A percentile compares a stretch with the other conserved stretches of the same genome.
phyloP scores from a whole-genome alignment of 2,888 invertebrate genomes.

The Ecdyonurus torrentis region DNA sequence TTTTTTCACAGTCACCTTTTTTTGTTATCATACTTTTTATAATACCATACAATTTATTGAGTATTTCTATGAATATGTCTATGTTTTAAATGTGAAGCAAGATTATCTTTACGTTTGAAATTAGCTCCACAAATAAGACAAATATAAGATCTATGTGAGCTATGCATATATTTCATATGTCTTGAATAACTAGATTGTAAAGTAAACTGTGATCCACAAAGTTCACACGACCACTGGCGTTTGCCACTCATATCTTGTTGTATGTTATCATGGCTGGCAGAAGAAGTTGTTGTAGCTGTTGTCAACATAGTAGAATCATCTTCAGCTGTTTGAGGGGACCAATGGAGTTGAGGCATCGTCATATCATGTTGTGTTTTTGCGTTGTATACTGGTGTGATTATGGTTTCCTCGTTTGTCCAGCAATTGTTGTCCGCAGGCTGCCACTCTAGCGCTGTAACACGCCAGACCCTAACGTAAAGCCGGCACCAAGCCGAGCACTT shows the following conservation, averaged over 20 bases:
- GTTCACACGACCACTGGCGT: slow-evolving; percentile 5
- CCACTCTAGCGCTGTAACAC: background rate
- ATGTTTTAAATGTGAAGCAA: slow-evolving; percentile 7
- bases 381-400: background rate
- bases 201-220: slow-evolving; percentile 9
- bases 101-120: slow-evolving; percentile 8
- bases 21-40: too few relatives aligned
- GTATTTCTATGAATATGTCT: slow-evolving; percentile 1
- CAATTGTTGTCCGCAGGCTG: background rate
- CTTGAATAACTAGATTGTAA: slow-evolving; percentile 8
- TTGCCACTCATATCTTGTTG: background rate
- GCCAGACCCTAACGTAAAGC: background rate
- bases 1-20: too few relatives aligned
- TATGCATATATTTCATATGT: slow-evolving; percentile 9
- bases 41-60: too few relatives aligned
- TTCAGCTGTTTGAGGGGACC: background rate
- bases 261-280: too few relatives aligned
- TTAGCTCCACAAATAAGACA: slow-evolving; percentile 9
- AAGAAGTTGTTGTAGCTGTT: too few relatives aligned
- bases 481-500: background rate
- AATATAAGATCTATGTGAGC: slow-evolving; percentile 8
- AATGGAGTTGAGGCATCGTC: background rate
- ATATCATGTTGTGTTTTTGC: background rate
- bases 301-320: too few relatives aligned
- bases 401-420: background rate